Conservation (phyloP, 2,797 vertebrate species). For the Hippoglossus hippoglossus region DNA sequence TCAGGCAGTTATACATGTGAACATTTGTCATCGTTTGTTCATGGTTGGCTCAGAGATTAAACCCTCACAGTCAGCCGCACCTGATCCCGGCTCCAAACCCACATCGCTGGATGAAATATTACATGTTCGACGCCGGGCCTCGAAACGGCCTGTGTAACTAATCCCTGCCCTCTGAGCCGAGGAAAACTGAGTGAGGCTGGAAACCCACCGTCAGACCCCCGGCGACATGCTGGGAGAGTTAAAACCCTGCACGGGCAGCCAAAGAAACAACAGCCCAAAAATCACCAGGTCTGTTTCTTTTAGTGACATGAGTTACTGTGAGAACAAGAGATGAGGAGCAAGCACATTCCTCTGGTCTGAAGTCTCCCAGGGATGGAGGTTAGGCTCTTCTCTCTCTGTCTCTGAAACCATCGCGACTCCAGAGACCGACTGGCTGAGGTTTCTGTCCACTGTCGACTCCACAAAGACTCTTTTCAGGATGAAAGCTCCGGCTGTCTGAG, state of each 20-base stretch:
- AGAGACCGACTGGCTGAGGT: slow-evolving; percentile 48
- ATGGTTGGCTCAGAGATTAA: slow-evolving; percentile 34
- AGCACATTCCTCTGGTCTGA: slow-evolving; percentile 52
- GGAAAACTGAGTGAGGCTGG: slow-evolving; percentile 31
- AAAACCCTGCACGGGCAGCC: slow-evolving; percentile 31
- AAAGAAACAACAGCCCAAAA: slow-evolving; percentile 34
- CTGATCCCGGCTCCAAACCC: slow-evolving; percentile 50
- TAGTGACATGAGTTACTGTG: slow-evolving; percentile 65
- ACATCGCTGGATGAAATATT: slow-evolving; percentile 53
- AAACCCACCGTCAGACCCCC: slow-evolving; percentile 11
- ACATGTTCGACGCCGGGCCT: slow-evolving; percentile 30
- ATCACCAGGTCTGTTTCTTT: slow-evolving; percentile 42
- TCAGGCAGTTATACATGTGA: slow-evolving; percentile 11
- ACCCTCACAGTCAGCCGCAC: slow-evolving; percentile 46
- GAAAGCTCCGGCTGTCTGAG: slow-evolving; percentile 29
- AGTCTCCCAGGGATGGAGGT: slow-evolving; percentile 46
- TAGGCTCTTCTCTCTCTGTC: slow-evolving; percentile 32
- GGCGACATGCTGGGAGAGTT: slow-evolving; percentile 56
- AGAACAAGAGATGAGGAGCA: slow-evolving; percentile 57
- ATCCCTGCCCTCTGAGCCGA: slow-evolving; percentile 58
- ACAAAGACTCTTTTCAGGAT: slow-evolving; percentile 44
- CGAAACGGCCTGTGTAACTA: slow-evolving; percentile 55
- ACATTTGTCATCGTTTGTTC: slow-evolving; percentile 53
- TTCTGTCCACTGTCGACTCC: slow-evolving; percentile 36
- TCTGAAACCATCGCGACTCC: slow-evolving; percentile 44